A percentile compares a stretch with the other conserved stretches of the same genome.
phyloP scores from a whole-genome alignment of 2,888 invertebrate genomes.

The Julus scanicus region DNA sequence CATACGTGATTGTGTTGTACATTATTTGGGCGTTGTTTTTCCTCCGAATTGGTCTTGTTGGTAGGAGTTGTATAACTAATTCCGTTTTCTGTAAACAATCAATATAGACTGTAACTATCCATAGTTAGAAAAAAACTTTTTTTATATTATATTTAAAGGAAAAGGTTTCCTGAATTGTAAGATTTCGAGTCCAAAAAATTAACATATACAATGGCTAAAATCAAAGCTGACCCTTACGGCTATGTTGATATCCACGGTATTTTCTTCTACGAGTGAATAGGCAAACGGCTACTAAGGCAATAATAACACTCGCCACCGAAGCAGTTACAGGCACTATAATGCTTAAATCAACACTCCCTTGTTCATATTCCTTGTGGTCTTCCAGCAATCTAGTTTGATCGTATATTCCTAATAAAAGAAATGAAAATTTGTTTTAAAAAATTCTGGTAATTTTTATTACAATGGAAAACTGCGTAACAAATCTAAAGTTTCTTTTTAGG shows the following conservation, averaged over 20 bases:
- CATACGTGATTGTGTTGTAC: constrained; percentile 53
- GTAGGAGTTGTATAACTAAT: constrained; percentile 50
- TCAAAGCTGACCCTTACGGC: constrained; percentile 54
- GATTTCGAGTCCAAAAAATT: not conserved
- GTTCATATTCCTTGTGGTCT: constrained; percentile 51
- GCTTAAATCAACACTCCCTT: constrained; percentile 56
- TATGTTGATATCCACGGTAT: constrained; percentile 57
- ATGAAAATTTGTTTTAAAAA: not conserved
- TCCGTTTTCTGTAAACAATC: constrained; percentile 41
- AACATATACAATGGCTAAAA: constrained; percentile 46
- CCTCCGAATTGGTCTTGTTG: constrained; percentile 46
- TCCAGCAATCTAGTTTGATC: constrained; percentile 48
- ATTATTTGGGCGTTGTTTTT: constrained; percentile 51
- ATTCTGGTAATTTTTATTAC: too few species aligned
- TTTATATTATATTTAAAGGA: not conserved
- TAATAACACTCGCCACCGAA: constrained; percentile 57
- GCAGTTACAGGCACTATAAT: constrained; percentile 57
- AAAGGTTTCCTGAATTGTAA: not conserved
- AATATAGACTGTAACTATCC: not conserved
- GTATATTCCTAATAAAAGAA: constrained; percentile 24
- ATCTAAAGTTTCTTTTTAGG: too few species aligned
- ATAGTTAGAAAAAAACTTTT: not conserved
- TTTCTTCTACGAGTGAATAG: constrained; percentile 57
- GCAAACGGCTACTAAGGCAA: constrained; percentile 57
- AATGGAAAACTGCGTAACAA: too few species aligned